A percentile compares a stretch with the other conserved stretches of the same genome.
Evolutionary conservation across 2,797 vertebrate species (phyloP).

Genomic region (Sparidentex hasta): DNA sequence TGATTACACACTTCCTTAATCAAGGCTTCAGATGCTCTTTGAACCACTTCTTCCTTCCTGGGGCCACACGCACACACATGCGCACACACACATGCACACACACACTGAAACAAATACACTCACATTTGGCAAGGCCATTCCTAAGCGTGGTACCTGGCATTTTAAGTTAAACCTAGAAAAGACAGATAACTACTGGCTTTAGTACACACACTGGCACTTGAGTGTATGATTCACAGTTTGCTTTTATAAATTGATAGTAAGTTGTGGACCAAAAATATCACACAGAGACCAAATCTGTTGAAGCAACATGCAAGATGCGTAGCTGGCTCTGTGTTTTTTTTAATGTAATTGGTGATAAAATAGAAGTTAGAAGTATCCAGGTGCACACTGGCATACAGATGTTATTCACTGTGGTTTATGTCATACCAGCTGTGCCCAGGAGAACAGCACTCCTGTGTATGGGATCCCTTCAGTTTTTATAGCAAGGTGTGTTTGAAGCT

Average conservation of each 20-base stretch:
- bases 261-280: background rate
- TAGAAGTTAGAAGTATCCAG: too few species aligned
- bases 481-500: background rate
- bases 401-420: too few species aligned
- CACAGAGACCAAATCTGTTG: too few species aligned
- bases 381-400: too few species aligned
- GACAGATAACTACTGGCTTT: background rate
- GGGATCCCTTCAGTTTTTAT: too few species aligned
- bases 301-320: too few species aligned
- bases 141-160: constrained; percentile 7
- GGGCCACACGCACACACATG: constrained; percentile 20
- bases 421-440: too few species aligned
- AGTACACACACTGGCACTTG: background rate
- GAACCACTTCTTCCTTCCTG: constrained; percentile 47
- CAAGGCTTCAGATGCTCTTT: constrained; percentile 58
- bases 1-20: constrained; percentile 66
- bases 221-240: background rate
- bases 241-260: too few species aligned
- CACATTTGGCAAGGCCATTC: constrained; percentile 6
- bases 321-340: too few species aligned
- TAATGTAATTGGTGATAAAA: too few species aligned
- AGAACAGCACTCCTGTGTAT: too few species aligned
- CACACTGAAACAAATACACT: too few species aligned
- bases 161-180: constrained; percentile 33
- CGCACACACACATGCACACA: background rate